Conservation (phyloP, 2,888 invertebrate genomes). For the Parnassius smintheus region DNA sequence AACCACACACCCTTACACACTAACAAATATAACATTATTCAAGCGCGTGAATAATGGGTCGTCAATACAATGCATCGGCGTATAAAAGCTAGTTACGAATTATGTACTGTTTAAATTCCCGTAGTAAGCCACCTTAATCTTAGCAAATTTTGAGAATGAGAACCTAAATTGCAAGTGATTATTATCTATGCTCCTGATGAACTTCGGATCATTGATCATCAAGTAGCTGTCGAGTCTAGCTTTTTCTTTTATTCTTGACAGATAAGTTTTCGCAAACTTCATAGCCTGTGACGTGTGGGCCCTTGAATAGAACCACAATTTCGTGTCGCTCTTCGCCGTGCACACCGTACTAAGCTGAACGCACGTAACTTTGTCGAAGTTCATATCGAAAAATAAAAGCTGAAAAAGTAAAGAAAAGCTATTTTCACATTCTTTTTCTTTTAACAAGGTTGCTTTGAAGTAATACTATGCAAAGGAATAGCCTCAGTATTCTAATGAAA, state of each 20-base stretch:
- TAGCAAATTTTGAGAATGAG: slow-evolving; percentile 20
- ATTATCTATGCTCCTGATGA: neutral
- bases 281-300: neutral
- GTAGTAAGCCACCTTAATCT: slow-evolving; percentile 4
- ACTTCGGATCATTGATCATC: slow-evolving; percentile 9
- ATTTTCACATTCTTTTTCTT: too few species aligned
- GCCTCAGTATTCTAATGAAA: too few species aligned
- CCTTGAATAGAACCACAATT: slow-evolving; percentile 2
- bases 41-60: too few species aligned
- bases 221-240: slow-evolving; percentile 6
- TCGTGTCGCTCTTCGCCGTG: slow-evolving; percentile 21
- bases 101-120: slow-evolving; percentile 9
- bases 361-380: slow-evolving; percentile 27
- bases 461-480: too few species aligned
- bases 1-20: too few species aligned
- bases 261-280: neutral
- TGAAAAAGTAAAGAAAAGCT: neutral
- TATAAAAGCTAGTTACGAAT: too few species aligned
- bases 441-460: too few species aligned
- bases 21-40: too few species aligned
- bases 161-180: slow-evolving; percentile 28
- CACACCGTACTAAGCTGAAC: slow-evolving; percentile 30
- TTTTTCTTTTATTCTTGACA: slow-evolving; percentile 4
- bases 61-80: too few species aligned
- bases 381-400: slow-evolving; percentile 8